Percentiles rank a stretch among this genome's conserved stretches.
Conservation (phyloP, 2,113 vertebrate species). For the Genyomyrus donnyi region DNA sequence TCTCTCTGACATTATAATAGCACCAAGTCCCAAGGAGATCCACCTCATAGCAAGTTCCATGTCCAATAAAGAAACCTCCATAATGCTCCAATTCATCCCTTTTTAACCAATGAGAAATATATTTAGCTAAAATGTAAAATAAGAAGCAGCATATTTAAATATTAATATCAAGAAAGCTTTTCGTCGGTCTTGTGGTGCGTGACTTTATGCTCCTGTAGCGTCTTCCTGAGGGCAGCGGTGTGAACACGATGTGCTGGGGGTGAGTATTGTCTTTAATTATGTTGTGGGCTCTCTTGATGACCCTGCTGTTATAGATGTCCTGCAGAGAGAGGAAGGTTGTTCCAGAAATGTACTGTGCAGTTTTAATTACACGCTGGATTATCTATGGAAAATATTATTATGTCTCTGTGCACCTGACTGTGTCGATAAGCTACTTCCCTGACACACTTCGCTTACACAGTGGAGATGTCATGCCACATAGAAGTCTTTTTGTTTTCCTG, state of each 20-base stretch:
- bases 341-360: no score
- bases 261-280: no score
- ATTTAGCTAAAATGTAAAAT: not conserved
- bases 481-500: not conserved
- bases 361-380: no score
- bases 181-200: no score
- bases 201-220: no score
- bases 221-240: no score
- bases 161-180: not conserved
- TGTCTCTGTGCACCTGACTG: not conserved
- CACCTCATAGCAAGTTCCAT: not conserved
- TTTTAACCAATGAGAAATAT: not conserved
- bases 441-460: not conserved
- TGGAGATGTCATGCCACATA: not conserved
- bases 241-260: no score
- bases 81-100: not conserved
- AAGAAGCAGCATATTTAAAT: not conserved
- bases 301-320: no score
- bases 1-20: not conserved
- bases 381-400: not conserved
- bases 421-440: not conserved
- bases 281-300: no score
- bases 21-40: not conserved
- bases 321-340: no score
- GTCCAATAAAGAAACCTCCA: not conserved